phyloP scores from a whole-genome alignment of 2,113 vertebrate species.

The Anarrhichthys ocellatus region DNA sequence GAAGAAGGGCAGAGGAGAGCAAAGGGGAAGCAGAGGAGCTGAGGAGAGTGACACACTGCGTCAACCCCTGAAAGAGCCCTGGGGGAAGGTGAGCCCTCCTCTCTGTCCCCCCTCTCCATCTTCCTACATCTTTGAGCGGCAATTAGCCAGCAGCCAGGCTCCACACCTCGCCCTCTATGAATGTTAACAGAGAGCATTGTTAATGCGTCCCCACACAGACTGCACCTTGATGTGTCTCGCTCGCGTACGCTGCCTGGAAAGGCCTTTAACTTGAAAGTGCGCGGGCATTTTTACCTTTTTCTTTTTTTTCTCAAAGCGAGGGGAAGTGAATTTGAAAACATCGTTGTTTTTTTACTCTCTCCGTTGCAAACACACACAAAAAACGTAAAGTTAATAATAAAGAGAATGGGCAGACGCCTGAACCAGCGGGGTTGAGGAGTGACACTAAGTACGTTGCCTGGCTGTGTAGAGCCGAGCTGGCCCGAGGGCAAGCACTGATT shows the following conservation, averaged over 20 bases:
- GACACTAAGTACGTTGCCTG: slow-evolving; percentile 71
- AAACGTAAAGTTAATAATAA: slow-evolving; percentile 27
- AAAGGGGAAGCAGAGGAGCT: slow-evolving; percentile 63
- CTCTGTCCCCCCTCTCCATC: slow-evolving; percentile 40
- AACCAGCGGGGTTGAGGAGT: slow-evolving; percentile 42
- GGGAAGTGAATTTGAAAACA: slow-evolving; percentile 44
- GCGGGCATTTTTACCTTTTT: background rate
- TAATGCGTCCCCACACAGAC: slow-evolving; percentile 37
- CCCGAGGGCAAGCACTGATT: slow-evolving; percentile 75
- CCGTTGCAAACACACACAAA: slow-evolving; percentile 19
- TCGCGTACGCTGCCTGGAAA: background rate
- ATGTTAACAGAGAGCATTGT: slow-evolving; percentile 51
- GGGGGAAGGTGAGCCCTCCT: slow-evolving; percentile 78
- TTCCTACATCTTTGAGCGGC: slow-evolving; percentile 59
- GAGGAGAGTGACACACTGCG: slow-evolving; percentile 50
- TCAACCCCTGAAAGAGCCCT: slow-evolving; percentile 76
- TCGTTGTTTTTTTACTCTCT: background rate
- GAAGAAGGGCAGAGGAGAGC: slow-evolving; percentile 66
- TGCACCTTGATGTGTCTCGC: slow-evolving; percentile 18
- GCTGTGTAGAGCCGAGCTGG: slow-evolving; percentile 56
- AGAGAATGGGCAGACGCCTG: slow-evolving; percentile 28
- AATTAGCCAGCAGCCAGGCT: slow-evolving; percentile 70
- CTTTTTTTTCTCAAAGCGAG: slow-evolving; percentile 32
- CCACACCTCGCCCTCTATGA: slow-evolving; percentile 51
- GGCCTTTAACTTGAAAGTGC: slow-evolving; percentile 24